Base-by-base conservation (phyloP, 1,140 invertebrate species). In the Micrasema longulum region DNA sequence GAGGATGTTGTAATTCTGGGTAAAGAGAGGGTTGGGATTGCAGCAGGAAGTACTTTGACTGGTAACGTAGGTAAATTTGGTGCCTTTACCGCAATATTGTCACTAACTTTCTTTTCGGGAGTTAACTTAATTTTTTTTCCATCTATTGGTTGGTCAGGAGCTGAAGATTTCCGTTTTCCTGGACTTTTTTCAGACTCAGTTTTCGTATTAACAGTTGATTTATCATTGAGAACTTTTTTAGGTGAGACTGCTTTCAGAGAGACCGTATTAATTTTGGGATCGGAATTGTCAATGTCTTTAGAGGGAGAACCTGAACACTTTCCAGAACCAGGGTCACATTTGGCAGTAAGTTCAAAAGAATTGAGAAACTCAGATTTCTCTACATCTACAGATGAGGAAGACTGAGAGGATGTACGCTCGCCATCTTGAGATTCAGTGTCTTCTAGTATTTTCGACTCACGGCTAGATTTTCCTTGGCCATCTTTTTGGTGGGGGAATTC, bases 341-440 rank as follows among this genome's bases (percentile, higher is more conserved):
- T 86, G 23, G 87, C 83, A 38, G 84, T 87, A 35, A 88, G 76
- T 77, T 87, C 83, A 79, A 88, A 85, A 18, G 85, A 87, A 77
- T 85, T 87, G 36, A 88, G 78, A 80, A 88, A 88, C 67, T 86
- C 83, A 50, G 83, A 86, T 73, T 88, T 88, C 80, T 88, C 85
- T 55, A 82, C 83, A 71, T 86, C 84, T 16, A 68, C 38, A 3
- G 66, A 48, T 22, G 47, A 65, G 1, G 69, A 65, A 0, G 69
- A 64, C 7, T 45, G 69, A 1, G 52, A 18, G 23, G 43, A 60
- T 7, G 14, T 31, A 11, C 9, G 38, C 5, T 62, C 36, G 2
- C 31, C 53, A n/a, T 38, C 50, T 6, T 22, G 47, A 10, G 48
- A 20, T 18, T 60, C 50, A 45, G 22, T 16, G 16, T 23, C 63